Percentiles rank a stretch among this genome's conserved stretches.
These are phyloP conservation scores for Climacteris rufus DNA, from an alignment of 2,113 vertebrate genomes.

Conservation along the genomic window DNA sequence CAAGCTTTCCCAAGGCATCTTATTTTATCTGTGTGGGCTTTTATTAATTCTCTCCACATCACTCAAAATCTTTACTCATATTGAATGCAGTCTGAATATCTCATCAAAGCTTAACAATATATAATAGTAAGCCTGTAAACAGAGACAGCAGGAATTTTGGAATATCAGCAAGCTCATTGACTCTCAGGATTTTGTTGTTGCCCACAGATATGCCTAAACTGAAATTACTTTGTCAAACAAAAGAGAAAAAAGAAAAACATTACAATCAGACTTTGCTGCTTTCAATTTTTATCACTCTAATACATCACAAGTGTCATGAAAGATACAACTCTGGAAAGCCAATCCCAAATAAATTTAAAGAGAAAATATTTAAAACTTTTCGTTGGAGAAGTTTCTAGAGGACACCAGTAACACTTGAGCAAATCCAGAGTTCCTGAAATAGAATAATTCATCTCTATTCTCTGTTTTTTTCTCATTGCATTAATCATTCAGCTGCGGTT, in stretches of 20 bases:
- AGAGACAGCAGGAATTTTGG: constrained; percentile 6
- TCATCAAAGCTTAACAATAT: neutral
- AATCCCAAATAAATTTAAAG: neutral
- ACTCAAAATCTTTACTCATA: neutral
- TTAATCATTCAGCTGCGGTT: neutral
- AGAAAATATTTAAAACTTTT: neutral
- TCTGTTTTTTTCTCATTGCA: neutral
- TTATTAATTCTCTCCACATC: neutral
- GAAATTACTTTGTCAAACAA: neutral
- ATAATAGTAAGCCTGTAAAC: neutral
- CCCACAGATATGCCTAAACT: neutral
- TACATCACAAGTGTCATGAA: neutral
- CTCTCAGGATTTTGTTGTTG: neutral
- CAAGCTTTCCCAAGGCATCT: neutral
- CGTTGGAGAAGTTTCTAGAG: neutral
- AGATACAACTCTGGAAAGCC: neutral
- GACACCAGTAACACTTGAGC: neutral
- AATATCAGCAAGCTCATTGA: neutral
- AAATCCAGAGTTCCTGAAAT: neutral
- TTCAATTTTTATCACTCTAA: neutral
- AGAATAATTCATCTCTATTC: neutral
- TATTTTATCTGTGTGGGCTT: neutral
- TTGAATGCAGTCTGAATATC: neutral
- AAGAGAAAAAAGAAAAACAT: neutral
- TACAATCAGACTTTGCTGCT: neutral